Evolutionary conservation across 1,140 invertebrate genomes (phyloP).

Genomic region (Onthophagus taurus): DNA sequence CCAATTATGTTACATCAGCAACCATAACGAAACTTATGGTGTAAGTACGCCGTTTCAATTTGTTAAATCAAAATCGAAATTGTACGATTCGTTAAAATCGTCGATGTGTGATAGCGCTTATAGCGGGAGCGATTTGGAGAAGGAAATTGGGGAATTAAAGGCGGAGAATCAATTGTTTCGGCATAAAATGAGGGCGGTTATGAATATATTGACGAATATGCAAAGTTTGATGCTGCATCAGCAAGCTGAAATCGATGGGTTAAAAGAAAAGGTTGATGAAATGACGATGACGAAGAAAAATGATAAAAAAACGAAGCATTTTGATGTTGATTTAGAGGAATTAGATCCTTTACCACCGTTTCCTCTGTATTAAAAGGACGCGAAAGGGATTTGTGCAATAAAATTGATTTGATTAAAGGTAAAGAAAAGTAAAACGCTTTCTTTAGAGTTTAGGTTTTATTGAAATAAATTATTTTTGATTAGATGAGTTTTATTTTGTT

Average conservation of each 20-base stretch:
- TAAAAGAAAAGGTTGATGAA: constrained; percentile 14
- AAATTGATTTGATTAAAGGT: constrained; percentile 4
- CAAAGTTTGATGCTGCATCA: constrained; percentile 11
- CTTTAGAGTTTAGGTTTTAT: too few species aligned
- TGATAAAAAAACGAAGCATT: too few species aligned
- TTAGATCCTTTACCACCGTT: constrained; percentile 27
- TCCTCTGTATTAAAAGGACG: too few species aligned
- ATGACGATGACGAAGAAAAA: too few species aligned
- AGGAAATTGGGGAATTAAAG: constrained; percentile 19
- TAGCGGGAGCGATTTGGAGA: constrained; percentile 6
- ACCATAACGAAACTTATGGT: constrained; percentile 24
- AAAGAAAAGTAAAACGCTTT: too few species aligned
- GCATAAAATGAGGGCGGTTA: constrained; percentile 16
- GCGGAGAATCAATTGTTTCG: constrained; percentile 23
- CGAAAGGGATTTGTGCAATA: constrained; percentile 12
- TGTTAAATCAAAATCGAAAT: neutral
- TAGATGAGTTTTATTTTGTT: too few species aligned
- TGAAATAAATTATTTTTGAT: too few species aligned
- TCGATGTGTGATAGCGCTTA: constrained; percentile 6
- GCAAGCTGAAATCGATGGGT: constrained; percentile 21
- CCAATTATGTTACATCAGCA: constrained; percentile 30
- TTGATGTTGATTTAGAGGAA: too few species aligned
- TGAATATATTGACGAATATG: constrained; percentile 1
- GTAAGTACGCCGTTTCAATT: constrained; percentile 28
- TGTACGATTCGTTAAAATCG: constrained; percentile 2